Percentiles rank a stretch among this genome's conserved stretches.
These are phyloP conservation scores for Drosophila albomicans DNA, from an alignment of 1,140 invertebrate genomes.

Conservation along the genomic window DNA sequence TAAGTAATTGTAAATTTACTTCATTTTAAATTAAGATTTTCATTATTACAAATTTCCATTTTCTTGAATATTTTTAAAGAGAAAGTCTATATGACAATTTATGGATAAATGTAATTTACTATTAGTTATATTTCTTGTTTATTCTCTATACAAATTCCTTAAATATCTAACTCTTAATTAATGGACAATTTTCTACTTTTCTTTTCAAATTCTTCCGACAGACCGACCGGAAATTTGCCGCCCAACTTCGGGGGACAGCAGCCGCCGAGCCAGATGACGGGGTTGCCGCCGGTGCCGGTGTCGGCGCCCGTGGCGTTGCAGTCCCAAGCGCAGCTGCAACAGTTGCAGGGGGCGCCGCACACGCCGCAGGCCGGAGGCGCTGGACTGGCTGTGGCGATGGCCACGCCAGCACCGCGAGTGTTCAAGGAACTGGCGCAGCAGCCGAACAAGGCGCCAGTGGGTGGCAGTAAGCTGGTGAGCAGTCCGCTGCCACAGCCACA, in stretches of 20 bases:
- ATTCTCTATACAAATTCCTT: not conserved
- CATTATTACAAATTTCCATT: too few species aligned
- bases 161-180: too few species aligned
- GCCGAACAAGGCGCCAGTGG: slow-evolving; percentile 53
- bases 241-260: slow-evolving; percentile 62
- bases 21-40: too few species aligned
- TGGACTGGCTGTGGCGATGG: slow-evolving; percentile 75
- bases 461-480: slow-evolving; percentile 19
- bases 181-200: not conserved
- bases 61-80: too few species aligned
- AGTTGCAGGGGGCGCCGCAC: slow-evolving; percentile 25
- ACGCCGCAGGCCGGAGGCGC: slow-evolving; percentile 26
- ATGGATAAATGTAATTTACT: too few species aligned
- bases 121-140: not conserved
- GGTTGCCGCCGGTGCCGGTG: slow-evolving; percentile 57
- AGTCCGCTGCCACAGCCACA: slow-evolving; percentile 34
- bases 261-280: slow-evolving; percentile 58
- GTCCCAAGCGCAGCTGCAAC: slow-evolving; percentile 31
- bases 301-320: slow-evolving; percentile 22
- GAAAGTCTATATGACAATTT: too few species aligned
- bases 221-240: slow-evolving; percentile 67
- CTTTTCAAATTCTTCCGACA: slow-evolving; percentile 5
- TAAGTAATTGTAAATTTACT: too few species aligned
- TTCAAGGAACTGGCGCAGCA: slow-evolving; percentile 81
- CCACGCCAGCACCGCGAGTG: slow-evolving; percentile 76